A percentile compares a stretch with the other conserved stretches of the same genome.
These are phyloP conservation scores for Drosophila nikananu DNA, from an alignment of 1,140 invertebrate species.

Conservation along the genomic window DNA sequence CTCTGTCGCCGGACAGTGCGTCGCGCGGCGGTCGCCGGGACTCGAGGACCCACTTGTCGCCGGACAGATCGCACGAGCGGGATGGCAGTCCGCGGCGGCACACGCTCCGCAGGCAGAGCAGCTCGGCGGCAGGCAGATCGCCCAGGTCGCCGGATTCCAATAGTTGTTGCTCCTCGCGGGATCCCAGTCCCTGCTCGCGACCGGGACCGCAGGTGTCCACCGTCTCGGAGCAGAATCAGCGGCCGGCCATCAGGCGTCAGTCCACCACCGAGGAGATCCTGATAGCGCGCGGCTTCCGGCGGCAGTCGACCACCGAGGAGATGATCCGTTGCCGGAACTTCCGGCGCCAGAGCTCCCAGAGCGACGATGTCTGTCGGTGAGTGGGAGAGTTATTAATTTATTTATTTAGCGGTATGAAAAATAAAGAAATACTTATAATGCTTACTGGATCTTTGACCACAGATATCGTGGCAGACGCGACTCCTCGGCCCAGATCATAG, in stretches of 20 bases:
- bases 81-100: constrained; percentile 90
- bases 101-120: constrained; percentile 91
- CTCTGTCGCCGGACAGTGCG: constrained; percentile 94
- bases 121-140: constrained; percentile 88
- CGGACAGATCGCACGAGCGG: constrained; percentile 89
- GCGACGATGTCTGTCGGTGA: constrained; percentile 90
- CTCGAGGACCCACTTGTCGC: constrained; percentile 91
- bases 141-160: constrained; percentile 90
- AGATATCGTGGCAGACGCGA: constrained; percentile 92
- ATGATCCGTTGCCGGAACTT: constrained; percentile 96
- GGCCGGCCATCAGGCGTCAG: constrained; percentile 91
- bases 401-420: no score
- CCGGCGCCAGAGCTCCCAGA: constrained; percentile 92
- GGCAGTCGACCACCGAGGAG: constrained; percentile 96
- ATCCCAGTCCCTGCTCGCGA: constrained; percentile 90
- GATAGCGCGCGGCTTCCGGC: constrained; percentile 94
- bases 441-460: background rate
- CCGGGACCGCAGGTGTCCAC: constrained; percentile 86
- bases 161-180: constrained; percentile 90
- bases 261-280: constrained; percentile 96
- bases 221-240: constrained; percentile 85
- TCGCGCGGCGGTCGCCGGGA: constrained; percentile 90
- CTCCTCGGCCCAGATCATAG: constrained; percentile 95
- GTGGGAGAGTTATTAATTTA: no score
- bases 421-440: background rate